Evolutionary conservation across 1,140 invertebrate species (phyloP).

Genomic region (Hyphantria cunea): DNA sequence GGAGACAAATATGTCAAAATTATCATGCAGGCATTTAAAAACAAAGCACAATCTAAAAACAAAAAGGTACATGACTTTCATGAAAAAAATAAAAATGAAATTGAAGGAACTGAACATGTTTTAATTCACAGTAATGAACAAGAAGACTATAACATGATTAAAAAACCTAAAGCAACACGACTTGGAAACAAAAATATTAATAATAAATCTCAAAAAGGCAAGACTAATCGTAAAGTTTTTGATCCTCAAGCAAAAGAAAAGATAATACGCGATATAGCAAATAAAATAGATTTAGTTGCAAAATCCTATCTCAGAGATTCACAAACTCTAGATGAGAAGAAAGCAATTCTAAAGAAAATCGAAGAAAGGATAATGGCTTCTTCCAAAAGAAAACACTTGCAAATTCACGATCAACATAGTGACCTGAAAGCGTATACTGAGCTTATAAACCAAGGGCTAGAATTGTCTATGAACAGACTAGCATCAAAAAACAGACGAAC

Average conservation of each 20-base stretch:
- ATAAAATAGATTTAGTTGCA: constrained; percentile 34
- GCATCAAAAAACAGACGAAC: too few species aligned
- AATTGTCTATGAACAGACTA: constrained; percentile 26
- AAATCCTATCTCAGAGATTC: constrained; percentile 25
- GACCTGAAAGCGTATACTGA: constrained; percentile 29
- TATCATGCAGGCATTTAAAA: constrained; percentile 47
- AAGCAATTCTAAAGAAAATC: constrained; percentile 30
- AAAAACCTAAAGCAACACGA: neutral
- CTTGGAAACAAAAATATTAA: neutral
- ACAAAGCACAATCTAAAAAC: constrained; percentile 19
- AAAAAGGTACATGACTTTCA: neutral
- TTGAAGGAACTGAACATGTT: too few species aligned
- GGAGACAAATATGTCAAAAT: constrained; percentile 42
- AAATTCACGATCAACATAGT: constrained; percentile 30
- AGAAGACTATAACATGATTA: neutral
- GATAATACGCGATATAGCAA: constrained; percentile 25
- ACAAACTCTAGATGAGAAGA: constrained; percentile 27
- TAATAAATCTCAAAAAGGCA: too few species aligned
- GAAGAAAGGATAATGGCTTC: constrained; percentile 29
- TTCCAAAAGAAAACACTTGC: constrained; percentile 26
- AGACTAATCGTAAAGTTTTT: neutral
- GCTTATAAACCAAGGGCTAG: constrained; percentile 31
- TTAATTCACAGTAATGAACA: too few species aligned
- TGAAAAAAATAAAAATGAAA: too few species aligned
- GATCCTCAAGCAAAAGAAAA: constrained; percentile 7